Base-by-base conservation (phyloP, 2,797 vertebrate species). In the Lophotriccus pileatus region DNA sequence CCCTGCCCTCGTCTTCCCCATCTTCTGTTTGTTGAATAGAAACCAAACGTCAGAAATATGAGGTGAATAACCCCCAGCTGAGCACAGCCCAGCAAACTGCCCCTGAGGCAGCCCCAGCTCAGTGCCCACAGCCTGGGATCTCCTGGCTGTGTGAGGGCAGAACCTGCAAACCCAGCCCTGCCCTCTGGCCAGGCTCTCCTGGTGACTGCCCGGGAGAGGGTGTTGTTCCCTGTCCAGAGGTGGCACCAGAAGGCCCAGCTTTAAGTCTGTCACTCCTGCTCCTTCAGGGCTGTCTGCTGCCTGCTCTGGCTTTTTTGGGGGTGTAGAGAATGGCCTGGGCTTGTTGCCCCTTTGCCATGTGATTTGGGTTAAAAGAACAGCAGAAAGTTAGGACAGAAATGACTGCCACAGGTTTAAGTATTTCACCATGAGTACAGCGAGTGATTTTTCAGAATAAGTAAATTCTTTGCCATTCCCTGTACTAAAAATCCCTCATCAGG, bases 161-260 rank as follows among this genome's bases (percentile, higher is more conserved):
- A 49, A 8, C 19, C 77, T 5, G 25, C 39, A 37, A 12, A 55
- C 5, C 55, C 79, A 18, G 72, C 10, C 0, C 36, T 23, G 64
- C 1, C 43, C 18, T 2, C 4, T 10, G 59, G 36, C 59, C 32
- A 27, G 81, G 1, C 4, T 4, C 63, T 44, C 12, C 47, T 37
- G 49, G 55, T 34, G 34, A 15, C 56, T 56, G 27, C 62, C 82
- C 8, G 1, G 68, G 36, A 1, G 25, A 34, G 4, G 1, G 4
- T 4, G 28, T 1, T n/a, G 52, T 14, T 21, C 43, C 5, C 0
- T 0, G 0, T 13, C 73, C 83, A 22, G 53, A 46, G 73, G 62
- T 75, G 69, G 55, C 92, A 66, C 86, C 84, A 86, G 46, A 5
- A 89, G 43, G 46, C 21, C 21, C n/a, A 3, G 12, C 27, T 19